phyloP scores from a whole-genome alignment of 2,113 vertebrate species.

The Caretta caretta region DNA sequence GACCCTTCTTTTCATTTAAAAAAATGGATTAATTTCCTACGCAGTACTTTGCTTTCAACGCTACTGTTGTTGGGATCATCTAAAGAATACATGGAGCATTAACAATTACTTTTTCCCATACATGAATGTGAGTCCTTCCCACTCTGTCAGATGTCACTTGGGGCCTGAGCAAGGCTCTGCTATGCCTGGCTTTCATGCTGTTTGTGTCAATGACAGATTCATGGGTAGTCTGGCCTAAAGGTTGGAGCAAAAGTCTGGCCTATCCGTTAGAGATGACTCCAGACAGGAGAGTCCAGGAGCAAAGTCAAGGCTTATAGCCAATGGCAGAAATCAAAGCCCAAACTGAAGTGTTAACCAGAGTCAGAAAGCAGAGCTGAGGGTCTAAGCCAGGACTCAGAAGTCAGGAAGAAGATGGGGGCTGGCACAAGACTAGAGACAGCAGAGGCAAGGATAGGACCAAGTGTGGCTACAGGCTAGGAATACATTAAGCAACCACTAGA shows the following conservation, averaged over 20 bases:
- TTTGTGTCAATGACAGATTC: background rate
- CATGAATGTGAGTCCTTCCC: background rate
- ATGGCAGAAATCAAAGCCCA: background rate
- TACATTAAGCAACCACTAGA: too few species aligned
- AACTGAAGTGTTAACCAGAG: background rate
- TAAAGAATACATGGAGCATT: background rate
- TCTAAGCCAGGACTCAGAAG: background rate
- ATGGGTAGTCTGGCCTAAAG: background rate
- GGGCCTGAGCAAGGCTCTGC: background rate
- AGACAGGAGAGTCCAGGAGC: background rate
- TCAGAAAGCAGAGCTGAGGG: background rate
- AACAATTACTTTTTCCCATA: slow-evolving; percentile 2
- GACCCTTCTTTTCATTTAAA: background rate
- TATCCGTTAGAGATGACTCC: background rate
- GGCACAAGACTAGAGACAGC: too few species aligned
- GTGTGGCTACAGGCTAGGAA: too few species aligned
- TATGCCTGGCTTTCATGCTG: background rate
- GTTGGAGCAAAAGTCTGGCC: background rate
- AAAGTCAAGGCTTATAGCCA: background rate
- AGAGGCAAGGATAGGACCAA: too few species aligned
- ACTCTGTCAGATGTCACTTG: background rate
- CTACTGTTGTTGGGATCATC: background rate
- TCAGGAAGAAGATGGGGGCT: background rate
- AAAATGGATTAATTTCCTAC: background rate
- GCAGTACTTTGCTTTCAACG: background rate